phyloP scores from a whole-genome alignment of 92 coral and sea anemone species.

The Zoanthus gigantus region DNA sequence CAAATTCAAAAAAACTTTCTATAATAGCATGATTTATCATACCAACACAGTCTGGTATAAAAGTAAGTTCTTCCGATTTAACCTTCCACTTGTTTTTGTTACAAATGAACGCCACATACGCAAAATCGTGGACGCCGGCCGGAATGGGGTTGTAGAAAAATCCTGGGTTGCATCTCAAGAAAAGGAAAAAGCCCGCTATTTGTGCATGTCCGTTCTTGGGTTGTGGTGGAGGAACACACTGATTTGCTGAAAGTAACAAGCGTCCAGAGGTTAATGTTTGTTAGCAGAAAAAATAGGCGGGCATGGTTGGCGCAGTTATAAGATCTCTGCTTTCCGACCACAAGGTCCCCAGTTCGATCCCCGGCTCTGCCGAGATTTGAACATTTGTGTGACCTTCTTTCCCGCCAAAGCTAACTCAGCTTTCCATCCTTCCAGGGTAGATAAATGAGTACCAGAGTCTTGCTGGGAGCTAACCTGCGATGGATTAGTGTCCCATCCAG shows the following conservation, averaged over 20 bases:
- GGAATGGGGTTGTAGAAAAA: conserved; percentile 83
- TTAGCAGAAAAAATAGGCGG: too few species aligned
- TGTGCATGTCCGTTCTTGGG: conserved; percentile 69
- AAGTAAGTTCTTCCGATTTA: conserved; percentile 28
- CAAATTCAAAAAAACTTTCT: too few species aligned
- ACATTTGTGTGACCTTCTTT: too few species aligned
- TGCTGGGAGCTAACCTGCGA: too few species aligned
- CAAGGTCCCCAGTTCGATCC: too few species aligned
- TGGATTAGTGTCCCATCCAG: too few species aligned
- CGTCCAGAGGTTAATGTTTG: not conserved
- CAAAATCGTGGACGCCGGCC: conserved; percentile 45
- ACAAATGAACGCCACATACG: conserved; percentile 59
- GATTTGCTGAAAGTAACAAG: conserved; percentile 46
- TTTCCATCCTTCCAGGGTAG: not conserved
- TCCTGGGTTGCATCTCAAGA: conserved; percentile 59
- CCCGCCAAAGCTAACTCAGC: not conserved
- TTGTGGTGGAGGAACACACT: conserved; percentile 52
- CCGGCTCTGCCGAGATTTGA: too few species aligned
- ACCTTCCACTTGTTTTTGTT: conserved; percentile 61
- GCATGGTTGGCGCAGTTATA: too few species aligned
- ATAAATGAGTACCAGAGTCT: too few species aligned
- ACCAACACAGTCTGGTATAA: conserved; percentile 85
- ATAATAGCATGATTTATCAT: not conserved
- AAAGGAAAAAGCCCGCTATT: not conserved
- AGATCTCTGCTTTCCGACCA: too few species aligned